Conservation (phyloP, 1,140 invertebrate species). For the Lepidurus packardi region DNA sequence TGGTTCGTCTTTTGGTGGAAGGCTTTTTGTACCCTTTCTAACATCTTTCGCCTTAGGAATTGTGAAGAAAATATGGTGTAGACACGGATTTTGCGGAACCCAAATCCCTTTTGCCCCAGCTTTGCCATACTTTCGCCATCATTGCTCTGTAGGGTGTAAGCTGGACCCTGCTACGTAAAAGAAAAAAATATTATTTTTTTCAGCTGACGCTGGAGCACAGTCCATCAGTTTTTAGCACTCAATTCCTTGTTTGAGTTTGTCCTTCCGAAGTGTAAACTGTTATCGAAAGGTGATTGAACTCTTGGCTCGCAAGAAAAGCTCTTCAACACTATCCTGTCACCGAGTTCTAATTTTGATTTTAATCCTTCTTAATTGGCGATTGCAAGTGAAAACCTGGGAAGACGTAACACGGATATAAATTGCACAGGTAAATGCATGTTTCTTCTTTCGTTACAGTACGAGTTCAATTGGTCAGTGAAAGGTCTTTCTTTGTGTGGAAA, state of each 20-base stretch:
- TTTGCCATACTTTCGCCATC: neutral
- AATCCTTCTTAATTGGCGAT: neutral
- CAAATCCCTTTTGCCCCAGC: neutral
- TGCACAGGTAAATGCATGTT: neutral
- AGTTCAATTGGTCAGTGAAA: constrained; percentile 1
- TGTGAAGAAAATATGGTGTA: constrained; percentile 7
- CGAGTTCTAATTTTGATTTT: neutral
- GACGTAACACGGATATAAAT: neutral
- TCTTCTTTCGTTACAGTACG: neutral
- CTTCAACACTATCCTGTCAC: neutral
- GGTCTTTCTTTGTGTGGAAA: neutral
- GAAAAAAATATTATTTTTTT: neutral
- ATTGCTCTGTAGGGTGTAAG: neutral
- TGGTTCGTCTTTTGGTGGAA: constrained; percentile 14
- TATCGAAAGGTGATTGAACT: constrained; percentile 10
- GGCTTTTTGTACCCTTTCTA: neutral
- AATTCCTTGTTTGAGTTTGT: neutral
- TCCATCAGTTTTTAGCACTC: neutral
- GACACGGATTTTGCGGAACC: neutral
- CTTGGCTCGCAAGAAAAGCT: neutral
- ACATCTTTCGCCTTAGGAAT: neutral
- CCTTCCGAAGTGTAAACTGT: neutral
- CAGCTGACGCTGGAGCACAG: neutral
- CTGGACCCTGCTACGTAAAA: neutral
- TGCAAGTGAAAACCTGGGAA: neutral